These are phyloP conservation scores for Nymphalis urticae DNA, from an alignment of 2,888 invertebrate genomes.

Conservation along the genomic window DNA sequence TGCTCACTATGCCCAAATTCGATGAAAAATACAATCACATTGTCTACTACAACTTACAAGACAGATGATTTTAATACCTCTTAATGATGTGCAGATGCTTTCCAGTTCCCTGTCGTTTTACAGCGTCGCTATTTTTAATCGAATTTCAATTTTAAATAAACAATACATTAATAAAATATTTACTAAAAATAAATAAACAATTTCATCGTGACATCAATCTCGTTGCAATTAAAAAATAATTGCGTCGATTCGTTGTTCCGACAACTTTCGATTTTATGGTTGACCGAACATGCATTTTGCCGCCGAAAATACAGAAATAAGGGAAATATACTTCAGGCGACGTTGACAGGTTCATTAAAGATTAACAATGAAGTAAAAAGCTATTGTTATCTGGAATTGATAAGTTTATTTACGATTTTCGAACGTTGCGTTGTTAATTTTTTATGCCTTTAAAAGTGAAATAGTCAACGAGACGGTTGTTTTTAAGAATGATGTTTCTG, in stretches of 20 bases:
- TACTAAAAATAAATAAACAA: slow-evolving; percentile 20
- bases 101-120: too few species aligned
- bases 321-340: slow-evolving; percentile 6
- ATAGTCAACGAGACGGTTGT: too few species aligned
- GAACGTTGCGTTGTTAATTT: background rate
- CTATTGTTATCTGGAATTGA: slow-evolving; percentile 1
- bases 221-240: slow-evolving; percentile 37
- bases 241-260: slow-evolving; percentile 31
- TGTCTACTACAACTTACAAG: too few species aligned
- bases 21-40: too few species aligned
- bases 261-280: slow-evolving; percentile 37
- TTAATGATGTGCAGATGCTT: too few species aligned
- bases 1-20: too few species aligned
- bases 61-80: too few species aligned
- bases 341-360: slow-evolving; percentile 12
- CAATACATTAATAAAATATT: background rate
- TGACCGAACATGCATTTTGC: slow-evolving; percentile 29
- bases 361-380: slow-evolving; percentile 8
- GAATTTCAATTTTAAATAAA: background rate
- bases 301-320: slow-evolving; percentile 23
- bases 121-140: too few species aligned
- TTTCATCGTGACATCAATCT: slow-evolving; percentile 33
- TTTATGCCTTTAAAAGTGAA: background rate
- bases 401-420: slow-evolving; percentile 4
- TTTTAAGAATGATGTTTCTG: too few species aligned